Evolutionary conservation across 2,113 vertebrate genomes (phyloP).

Genomic region (Apistogramma diplotaenia): DNA sequence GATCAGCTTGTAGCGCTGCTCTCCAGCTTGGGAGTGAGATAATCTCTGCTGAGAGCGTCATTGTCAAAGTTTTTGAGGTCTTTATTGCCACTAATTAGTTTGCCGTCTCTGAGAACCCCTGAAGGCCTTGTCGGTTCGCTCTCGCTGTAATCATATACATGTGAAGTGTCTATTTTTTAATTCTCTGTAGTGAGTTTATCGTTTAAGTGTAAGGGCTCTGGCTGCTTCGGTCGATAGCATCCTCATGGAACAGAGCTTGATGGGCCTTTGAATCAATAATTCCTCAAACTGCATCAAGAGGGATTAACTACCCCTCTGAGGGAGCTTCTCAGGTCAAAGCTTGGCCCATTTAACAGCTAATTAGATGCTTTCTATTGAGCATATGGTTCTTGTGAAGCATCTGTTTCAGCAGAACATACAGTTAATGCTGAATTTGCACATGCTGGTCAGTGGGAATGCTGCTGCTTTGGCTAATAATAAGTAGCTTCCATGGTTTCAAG

Average conservation of each 20-base stretch:
- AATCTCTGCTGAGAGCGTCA: constrained; percentile 25
- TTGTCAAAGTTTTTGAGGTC: constrained; percentile 31
- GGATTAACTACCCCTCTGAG: constrained; percentile 66
- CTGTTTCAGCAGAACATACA: constrained; percentile 48
- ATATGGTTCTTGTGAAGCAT: constrained; percentile 55
- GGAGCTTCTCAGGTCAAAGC: constrained; percentile 53
- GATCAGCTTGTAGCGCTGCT: constrained; percentile 16
- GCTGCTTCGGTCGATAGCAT: constrained; percentile 50
- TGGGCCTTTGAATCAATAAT: constrained; percentile 66
- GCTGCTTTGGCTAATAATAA: constrained; percentile 26
- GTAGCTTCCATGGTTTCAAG: neutral
- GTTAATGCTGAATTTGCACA: constrained; percentile 46
- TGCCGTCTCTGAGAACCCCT: constrained; percentile 13
- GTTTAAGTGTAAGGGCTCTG: constrained; percentile 18
- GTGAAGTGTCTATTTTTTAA: neutral
- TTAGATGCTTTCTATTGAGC: constrained; percentile 67
- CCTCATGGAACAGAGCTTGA: constrained; percentile 51
- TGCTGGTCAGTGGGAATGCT: constrained; percentile 23
- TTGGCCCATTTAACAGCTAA: constrained; percentile 69
- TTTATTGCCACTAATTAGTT: constrained; percentile 55
- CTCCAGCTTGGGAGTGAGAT: neutral
- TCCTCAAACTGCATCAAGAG: constrained; percentile 65
- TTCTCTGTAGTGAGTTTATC: constrained; percentile 23
- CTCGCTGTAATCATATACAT: constrained; percentile 33
- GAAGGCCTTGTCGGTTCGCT: constrained; percentile 21